Evolutionary conservation across 2,888 invertebrate genomes (phyloP).

Genomic region (Drosophila helvetica): DNA sequence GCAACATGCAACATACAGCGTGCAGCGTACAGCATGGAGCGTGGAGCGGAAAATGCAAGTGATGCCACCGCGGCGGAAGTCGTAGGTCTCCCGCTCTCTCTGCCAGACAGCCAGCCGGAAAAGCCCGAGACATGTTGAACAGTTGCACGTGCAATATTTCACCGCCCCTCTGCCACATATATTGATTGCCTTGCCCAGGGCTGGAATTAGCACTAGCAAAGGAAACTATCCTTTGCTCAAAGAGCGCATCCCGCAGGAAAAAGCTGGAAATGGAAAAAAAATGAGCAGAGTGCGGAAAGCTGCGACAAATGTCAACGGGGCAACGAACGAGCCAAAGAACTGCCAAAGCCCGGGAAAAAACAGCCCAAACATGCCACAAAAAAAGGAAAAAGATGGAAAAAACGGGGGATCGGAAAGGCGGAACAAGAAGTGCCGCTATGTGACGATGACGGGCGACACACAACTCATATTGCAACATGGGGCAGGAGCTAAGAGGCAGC

Average conservation of each 20-base stretch:
- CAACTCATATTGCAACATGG: conserved; percentile 62
- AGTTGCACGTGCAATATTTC: conserved; percentile 66
- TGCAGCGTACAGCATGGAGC: conserved; percentile 14
- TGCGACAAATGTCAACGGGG: conserved; percentile 71
- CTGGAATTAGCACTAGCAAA: conserved; percentile 36
- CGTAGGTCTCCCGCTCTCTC: conserved; percentile 69
- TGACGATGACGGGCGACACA: conserved; percentile 53
- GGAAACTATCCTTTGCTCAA: conserved; percentile 20
- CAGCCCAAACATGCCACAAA: conserved; percentile 32
- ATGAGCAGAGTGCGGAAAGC: conserved; percentile 50
- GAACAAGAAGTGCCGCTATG: conserved; percentile 70
- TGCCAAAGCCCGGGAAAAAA: conserved; percentile 24
- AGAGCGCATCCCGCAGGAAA: conserved; percentile 11
- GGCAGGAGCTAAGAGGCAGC: conserved; percentile 1
- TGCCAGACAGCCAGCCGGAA: conserved; percentile 56
- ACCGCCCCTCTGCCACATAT: conserved; percentile 46
- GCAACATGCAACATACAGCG: conserved; percentile 6
- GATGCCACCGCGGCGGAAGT: conserved; percentile 65
- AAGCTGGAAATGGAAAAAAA: conserved; percentile 3
- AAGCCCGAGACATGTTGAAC: conserved; percentile 64
- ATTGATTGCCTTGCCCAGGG: conserved; percentile 57
- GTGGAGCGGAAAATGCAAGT: conserved; percentile 70
- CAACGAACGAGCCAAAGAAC: conserved; percentile 40
- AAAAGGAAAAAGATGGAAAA: conserved; percentile 2
- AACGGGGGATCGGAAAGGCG: conserved; percentile 5